Conservation (phyloP, 2,888 invertebrate species). For the Epinotia demarniana region DNA sequence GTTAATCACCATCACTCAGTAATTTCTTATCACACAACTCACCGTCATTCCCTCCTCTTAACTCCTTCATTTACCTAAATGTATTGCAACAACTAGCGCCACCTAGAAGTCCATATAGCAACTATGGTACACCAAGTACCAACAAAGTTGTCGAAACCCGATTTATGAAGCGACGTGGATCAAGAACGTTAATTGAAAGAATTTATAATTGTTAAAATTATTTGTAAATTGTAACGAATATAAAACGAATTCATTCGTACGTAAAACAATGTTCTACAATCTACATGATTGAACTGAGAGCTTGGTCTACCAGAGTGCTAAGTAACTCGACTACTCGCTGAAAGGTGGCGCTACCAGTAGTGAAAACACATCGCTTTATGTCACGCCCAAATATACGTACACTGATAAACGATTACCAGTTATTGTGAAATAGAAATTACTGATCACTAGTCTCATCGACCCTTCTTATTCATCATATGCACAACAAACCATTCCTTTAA, state of each 20-base stretch:
- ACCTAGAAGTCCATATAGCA: conserved; percentile 4
- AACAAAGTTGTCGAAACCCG: conserved; percentile 3
- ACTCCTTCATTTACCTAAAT: background rate
- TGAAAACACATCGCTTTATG: conserved; percentile 54
- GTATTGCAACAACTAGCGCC: conserved; percentile 21
- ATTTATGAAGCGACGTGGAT: background rate
- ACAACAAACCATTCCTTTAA: conserved; percentile 61
- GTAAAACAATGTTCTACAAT: background rate
- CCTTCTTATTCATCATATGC: conserved; percentile 74
- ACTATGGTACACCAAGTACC: background rate
- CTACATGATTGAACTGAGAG: too few species aligned
- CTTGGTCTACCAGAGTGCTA: background rate
- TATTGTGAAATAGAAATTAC: conserved; percentile 78
- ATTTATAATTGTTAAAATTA: background rate
- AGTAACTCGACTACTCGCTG: conserved; percentile 43
- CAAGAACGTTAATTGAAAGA: background rate
- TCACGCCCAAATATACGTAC: conserved; percentile 74
- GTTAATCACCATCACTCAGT: too few species aligned
- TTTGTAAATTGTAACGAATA: background rate
- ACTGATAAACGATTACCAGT: conserved; percentile 63
- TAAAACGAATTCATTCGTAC: background rate
- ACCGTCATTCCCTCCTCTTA: too few species aligned
- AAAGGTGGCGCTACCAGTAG: conserved; percentile 65
- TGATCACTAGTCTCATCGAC: conserved; percentile 57
- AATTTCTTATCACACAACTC: too few species aligned